phyloP scores from a whole-genome alignment of 2,113 vertebrate species.

The Anhinga rufa region DNA sequence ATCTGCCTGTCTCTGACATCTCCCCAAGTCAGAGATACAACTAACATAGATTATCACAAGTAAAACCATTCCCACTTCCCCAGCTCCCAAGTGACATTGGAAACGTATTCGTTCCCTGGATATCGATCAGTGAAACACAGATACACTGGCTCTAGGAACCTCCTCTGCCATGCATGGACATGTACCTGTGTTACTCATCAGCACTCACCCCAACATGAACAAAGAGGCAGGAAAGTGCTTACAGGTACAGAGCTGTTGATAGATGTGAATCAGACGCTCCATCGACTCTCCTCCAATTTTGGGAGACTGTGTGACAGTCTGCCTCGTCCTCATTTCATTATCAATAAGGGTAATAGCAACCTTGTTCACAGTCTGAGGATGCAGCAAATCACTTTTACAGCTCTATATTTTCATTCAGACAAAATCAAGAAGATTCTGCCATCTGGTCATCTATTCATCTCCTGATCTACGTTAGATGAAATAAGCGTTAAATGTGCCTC shows the following conservation, averaged over 20 bases:
- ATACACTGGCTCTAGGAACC: neutral
- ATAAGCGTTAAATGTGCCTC: neutral
- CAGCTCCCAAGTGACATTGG: neutral
- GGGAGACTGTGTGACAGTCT: neutral
- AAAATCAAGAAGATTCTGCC: neutral
- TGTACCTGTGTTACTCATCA: neutral
- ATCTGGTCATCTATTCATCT: neutral
- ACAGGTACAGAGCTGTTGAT: neutral
- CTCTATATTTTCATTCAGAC: neutral
- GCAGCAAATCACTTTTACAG: neutral
- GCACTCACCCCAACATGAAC: neutral
- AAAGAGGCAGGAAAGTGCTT: neutral
- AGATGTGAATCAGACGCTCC: neutral
- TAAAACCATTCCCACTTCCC: neutral
- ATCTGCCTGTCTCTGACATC: neutral
- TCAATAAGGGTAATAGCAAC: neutral
- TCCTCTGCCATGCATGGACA: neutral
- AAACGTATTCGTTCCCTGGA: neutral
- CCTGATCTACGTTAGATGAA: neutral
- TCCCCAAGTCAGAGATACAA: neutral
- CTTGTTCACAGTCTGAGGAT: neutral
- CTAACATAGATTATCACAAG: neutral
- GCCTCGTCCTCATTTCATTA: neutral
- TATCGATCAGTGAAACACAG: neutral
- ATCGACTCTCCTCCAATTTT: neutral